Evolutionary conservation across 2,888 invertebrate species (phyloP).

Genomic region (Dinocampus coccinellae): DNA sequence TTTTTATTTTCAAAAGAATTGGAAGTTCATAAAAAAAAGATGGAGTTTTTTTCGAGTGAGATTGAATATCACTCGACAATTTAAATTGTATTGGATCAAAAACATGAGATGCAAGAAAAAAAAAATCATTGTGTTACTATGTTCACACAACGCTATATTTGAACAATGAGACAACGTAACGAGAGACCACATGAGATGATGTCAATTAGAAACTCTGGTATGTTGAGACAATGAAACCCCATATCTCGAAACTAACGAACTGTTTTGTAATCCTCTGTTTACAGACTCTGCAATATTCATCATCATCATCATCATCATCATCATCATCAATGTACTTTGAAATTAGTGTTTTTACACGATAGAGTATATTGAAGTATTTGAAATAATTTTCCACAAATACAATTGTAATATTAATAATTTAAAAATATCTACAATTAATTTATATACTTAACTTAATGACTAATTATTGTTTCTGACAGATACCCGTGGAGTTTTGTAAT

Average conservation of each 20-base stretch:
- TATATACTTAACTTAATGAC: not conserved
- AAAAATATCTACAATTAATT: no score
- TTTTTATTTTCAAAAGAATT: no score
- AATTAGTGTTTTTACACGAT: no score
- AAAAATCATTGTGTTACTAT: not conserved
- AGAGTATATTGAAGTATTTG: no score
- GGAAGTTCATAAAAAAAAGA: no score
- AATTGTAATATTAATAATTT: not conserved
- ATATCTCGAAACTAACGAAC: constrained; percentile 43
- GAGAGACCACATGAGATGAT: constrained; percentile 38
- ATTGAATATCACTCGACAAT: no score
- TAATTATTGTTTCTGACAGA: not conserved
- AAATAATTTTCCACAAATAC: not conserved
- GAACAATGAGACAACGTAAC: constrained; percentile 32
- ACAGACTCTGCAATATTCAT: not conserved
- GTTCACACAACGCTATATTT: not conserved
- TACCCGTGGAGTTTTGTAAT: not conserved
- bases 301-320: not conserved
- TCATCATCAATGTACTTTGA: no score
- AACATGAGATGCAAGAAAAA: not conserved
- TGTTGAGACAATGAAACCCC: constrained; percentile 26
- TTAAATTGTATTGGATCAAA: constrained; percentile 59
- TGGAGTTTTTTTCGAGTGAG: no score
- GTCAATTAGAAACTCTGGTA: constrained; percentile 42
- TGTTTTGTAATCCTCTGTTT: constrained; percentile 4